Conservation (phyloP, 2,888 invertebrate species). For the Dryocosmus kuriphilus region DNA sequence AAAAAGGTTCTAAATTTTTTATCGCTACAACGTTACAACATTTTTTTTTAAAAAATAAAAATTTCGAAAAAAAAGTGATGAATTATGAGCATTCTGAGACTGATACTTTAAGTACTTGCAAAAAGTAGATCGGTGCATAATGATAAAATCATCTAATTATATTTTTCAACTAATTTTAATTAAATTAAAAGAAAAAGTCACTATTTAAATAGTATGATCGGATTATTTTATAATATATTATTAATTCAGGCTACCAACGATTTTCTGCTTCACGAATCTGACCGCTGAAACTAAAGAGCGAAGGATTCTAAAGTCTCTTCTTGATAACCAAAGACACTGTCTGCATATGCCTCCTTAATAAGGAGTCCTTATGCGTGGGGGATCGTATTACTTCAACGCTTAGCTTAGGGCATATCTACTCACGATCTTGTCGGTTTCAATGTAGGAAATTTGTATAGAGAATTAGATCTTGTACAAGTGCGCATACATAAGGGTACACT, state of each 20-base stretch:
- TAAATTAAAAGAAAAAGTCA: no score
- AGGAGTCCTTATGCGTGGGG: neutral
- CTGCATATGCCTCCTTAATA: neutral
- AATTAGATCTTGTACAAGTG: slow-evolving; percentile 1
- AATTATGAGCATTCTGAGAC: no score
- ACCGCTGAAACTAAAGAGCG: slow-evolving; percentile 6
- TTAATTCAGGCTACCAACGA: neutral
- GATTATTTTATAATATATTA: neutral
- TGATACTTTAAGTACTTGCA: no score
- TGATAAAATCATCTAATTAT: no score
- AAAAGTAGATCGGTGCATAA: no score
- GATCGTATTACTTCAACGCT: neutral
- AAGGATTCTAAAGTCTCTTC: neutral
- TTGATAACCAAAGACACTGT: neutral
- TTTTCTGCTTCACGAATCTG: neutral
- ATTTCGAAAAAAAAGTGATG: no score
- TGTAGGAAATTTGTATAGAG: slow-evolving; percentile 11
- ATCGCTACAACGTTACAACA: no score
- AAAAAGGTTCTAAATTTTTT: no score
- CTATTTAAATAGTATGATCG: neutral
- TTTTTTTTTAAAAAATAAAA: no score
- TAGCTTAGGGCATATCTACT: neutral
- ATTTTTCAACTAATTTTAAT: no score
- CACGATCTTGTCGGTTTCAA: slow-evolving; percentile 27
- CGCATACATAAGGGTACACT: neutral